A percentile compares a stretch with the other conserved stretches of the same genome.
Evolutionary conservation across 1,140 invertebrate species (phyloP).

Genomic region (Drosophila lacteicornis): DNA sequence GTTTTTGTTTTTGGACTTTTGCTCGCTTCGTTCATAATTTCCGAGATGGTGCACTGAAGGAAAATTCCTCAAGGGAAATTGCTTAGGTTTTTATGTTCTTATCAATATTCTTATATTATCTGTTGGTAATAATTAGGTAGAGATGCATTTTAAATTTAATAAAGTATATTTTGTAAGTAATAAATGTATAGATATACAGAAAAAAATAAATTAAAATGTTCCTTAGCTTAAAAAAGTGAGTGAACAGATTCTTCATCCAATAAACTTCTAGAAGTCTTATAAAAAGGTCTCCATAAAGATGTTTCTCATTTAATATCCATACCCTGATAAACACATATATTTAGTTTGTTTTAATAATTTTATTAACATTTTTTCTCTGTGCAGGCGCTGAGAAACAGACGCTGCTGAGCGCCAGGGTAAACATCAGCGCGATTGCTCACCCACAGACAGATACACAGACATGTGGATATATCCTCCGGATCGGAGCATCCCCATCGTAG

Average conservation of each 20-base stretch:
- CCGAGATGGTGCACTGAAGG: constrained; percentile 29
- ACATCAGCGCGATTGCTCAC: constrained; percentile 64
- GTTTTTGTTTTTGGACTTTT: constrained; percentile 51
- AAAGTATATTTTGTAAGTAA: no score
- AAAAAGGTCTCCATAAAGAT: no score
- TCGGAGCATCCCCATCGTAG: constrained; percentile 68
- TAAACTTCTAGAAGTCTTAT: no score
- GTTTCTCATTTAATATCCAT: not conserved
- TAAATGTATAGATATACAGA: no score
- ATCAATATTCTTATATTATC: no score
- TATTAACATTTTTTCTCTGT: constrained; percentile 2
- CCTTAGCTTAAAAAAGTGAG: no score
- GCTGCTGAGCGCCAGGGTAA: constrained; percentile 64
- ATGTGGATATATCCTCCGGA: constrained; percentile 58
- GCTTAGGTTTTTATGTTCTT: no score
- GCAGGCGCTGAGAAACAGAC: constrained; percentile 35
- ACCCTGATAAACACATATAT: not conserved
- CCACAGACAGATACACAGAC: constrained; percentile 45
- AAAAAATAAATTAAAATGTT: no score
- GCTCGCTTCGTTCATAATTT: constrained; percentile 68
- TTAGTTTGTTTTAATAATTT: not conserved
- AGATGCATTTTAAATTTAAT: no score
- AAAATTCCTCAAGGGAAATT: not conserved
- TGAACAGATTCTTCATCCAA: no score
- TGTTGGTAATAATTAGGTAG: no score